Conservation (phyloP, 1,140 invertebrate genomes). For the Drosophila oshimai region DNA sequence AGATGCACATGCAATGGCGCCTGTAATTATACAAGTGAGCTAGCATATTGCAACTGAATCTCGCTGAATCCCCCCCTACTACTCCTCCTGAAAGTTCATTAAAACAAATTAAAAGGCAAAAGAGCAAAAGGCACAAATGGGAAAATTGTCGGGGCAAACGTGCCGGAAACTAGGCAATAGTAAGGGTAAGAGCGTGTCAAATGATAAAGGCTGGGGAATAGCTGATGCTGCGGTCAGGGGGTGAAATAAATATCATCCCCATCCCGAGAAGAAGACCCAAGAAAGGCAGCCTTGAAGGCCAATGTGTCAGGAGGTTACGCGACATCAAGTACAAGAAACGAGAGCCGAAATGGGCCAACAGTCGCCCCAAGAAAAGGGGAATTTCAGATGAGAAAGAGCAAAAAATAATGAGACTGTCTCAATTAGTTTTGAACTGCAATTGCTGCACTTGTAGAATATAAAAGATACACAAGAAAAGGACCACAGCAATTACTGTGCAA, state of each 20-base stretch:
- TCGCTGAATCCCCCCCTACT: neutral
- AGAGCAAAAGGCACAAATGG: constrained; percentile 60
- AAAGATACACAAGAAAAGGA: neutral
- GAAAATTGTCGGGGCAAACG: constrained; percentile 63
- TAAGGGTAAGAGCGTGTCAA: constrained; percentile 1
- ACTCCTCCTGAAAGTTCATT: constrained; percentile 63
- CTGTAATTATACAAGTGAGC: constrained; percentile 79
- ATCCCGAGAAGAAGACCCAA: neutral
- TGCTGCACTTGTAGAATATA: neutral
- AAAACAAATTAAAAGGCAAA: constrained; percentile 76
- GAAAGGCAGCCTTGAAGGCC: constrained; percentile 18
- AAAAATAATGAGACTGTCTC: constrained; percentile 9
- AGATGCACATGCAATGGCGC: constrained; percentile 65
- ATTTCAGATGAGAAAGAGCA: neutral
- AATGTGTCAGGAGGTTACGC: constrained; percentile 51
- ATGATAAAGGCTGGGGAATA: constrained; percentile 47
- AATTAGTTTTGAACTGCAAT: constrained; percentile 9
- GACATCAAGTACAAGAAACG: constrained; percentile 1
- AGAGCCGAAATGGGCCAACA: neutral
- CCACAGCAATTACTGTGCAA: neutral
- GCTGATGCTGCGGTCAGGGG: neutral
- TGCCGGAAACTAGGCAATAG: constrained; percentile 66
- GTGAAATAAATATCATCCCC: too few species aligned
- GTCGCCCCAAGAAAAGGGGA: neutral
- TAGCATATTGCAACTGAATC: constrained; percentile 64